Base-by-base conservation (phyloP, 2,113 vertebrate species). In the Gambusia affinis region DNA sequence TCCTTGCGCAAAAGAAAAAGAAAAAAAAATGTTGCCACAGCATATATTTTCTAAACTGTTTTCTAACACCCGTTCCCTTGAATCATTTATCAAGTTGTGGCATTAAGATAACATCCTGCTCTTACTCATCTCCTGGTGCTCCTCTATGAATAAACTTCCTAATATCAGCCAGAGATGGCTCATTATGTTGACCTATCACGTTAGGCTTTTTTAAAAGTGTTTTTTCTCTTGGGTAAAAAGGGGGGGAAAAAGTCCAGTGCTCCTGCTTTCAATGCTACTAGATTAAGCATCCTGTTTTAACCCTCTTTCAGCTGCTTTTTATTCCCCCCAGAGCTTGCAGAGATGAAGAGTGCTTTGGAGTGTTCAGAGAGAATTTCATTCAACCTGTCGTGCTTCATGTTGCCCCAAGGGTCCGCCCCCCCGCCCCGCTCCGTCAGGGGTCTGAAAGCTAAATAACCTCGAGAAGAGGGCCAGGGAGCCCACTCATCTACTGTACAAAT, bases 81-180 rank as follows among this genome's bases (percentile, higher is more conserved):
- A 80, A 89, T 86, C 90, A 91, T 92, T 89, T 91, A 91, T 92
- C 92, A 90, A 76, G 87, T 82, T 86, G 83, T 85, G 89, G 84
- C 87, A 85, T 90, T 86, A 91, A 86, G 87, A 91, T 89, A 92
- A 85, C 83, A 88, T 89, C 80, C 85, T 82, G 79, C 77, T 83
- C 84, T 78, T 76, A 84, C 79, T 79, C 88, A 84, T 89, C 86
- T 89, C 79, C 79, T 79, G 19, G 73, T 75, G 82, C 77, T 84
- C 62, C 77, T 88, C 87, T 76, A 84, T 86, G 86, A 88, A 90
- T 88, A 91, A 91, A 92, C 90, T 75, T 86, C 75, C 85, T 92
- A 88, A 92, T 89, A 93, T 88, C 88, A 90, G 75, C 78, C 75
- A 77, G 91, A 78, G 88, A 89, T 84, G 87, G 90, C 87, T 92